Evolutionary conservation across 1,140 invertebrate species (phyloP).

Genomic region (Brachionus sp.): DNA sequence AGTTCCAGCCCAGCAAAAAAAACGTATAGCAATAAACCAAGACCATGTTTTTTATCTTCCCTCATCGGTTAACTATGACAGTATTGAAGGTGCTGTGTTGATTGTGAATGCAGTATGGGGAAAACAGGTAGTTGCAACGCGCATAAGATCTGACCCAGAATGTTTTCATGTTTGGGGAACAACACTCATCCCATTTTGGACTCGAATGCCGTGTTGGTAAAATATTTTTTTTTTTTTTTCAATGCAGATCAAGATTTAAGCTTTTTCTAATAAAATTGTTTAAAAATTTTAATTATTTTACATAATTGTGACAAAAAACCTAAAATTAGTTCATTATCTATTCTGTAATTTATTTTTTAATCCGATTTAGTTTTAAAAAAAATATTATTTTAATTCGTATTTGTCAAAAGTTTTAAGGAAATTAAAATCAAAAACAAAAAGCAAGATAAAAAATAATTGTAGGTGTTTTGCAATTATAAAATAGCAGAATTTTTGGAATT

Average conservation of each 20-base stretch:
- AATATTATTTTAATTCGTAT: neutral
- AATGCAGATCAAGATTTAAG: neutral
- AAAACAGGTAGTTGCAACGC: neutral
- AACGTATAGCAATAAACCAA: neutral
- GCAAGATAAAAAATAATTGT: neutral
- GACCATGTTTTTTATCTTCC: constrained; percentile 33
- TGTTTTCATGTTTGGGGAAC: constrained; percentile 44
- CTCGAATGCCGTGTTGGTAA: constrained; percentile 41
- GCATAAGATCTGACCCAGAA: neutral
- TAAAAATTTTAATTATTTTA: neutral
- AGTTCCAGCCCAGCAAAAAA: neutral
- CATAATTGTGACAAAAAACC: neutral
- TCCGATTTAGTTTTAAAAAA: neutral
- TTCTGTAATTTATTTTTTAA: neutral
- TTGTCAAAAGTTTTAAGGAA: constrained; percentile 9
- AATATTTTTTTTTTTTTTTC: neutral
- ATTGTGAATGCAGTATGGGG: constrained; percentile 4
- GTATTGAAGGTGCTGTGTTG: neutral
- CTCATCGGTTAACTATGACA: neutral
- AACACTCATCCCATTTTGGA: constrained; percentile 25
- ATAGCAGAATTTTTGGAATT: neutral
- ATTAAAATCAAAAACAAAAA: neutral
- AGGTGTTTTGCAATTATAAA: constrained; percentile 3
- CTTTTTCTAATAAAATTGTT: neutral
- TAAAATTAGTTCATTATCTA: neutral